Conservation (phyloP, 2,888 invertebrate species). For the Erebia palarica region DNA sequence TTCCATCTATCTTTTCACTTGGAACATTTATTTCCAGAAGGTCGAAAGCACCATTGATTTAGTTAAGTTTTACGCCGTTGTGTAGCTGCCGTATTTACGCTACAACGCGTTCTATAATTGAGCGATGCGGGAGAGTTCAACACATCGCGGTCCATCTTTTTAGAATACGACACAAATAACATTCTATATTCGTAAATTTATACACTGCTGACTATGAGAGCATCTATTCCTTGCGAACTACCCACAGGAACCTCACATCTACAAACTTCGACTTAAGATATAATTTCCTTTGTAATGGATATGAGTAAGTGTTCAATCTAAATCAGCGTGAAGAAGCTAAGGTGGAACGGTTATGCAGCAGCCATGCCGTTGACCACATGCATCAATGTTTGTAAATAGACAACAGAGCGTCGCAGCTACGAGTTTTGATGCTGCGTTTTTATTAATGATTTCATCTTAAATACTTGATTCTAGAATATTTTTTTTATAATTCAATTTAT, state of each 20-base stretch:
- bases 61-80: slow-evolving; percentile 56
- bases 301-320: slow-evolving; percentile 56
- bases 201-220: slow-evolving; percentile 72
- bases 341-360: slow-evolving; percentile 77
- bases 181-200: slow-evolving; percentile 81
- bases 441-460: slow-evolving; percentile 40
- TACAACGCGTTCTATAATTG: slow-evolving; percentile 79
- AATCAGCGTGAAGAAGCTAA: slow-evolving; percentile 69
- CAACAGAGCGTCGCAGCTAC: slow-evolving; percentile 65
- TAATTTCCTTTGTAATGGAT: slow-evolving; percentile 46
- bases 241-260: slow-evolving; percentile 54
- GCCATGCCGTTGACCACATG: slow-evolving; percentile 82
- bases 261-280: slow-evolving; percentile 47
- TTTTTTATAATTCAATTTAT: slow-evolving; percentile 6
- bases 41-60: slow-evolving; percentile 55
- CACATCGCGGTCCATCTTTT: slow-evolving; percentile 82
- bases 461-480: slow-evolving; percentile 16
- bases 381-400: slow-evolving; percentile 82
- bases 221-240: slow-evolving; percentile 54
- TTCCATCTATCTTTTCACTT: slow-evolving; percentile 55
- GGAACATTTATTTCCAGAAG: slow-evolving; percentile 46
- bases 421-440: slow-evolving; percentile 51
- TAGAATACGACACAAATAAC: slow-evolving; percentile 83
- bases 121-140: slow-evolving; percentile 82
- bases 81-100: slow-evolving; percentile 64